Percentiles rank a stretch among this genome's conserved stretches.
These are phyloP conservation scores for Empidonax traillii DNA, from an alignment of 2,113 vertebrate genomes.

Conservation along the genomic window DNA sequence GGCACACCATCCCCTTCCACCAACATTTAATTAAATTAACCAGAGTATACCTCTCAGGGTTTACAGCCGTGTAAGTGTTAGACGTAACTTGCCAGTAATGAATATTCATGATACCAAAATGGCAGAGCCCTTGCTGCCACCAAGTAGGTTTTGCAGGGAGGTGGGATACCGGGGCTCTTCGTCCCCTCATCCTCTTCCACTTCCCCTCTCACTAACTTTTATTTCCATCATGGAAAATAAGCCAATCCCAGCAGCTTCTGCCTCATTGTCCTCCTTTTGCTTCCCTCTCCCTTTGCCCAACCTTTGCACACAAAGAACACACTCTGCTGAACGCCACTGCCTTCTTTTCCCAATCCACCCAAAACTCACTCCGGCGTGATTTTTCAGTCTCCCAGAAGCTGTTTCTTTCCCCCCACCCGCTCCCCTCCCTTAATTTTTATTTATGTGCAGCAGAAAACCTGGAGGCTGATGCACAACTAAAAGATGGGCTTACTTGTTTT, in stretches of 20 bases:
- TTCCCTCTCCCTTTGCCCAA: background rate
- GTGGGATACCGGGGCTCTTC: background rate
- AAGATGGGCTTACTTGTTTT: conserved; percentile 99
- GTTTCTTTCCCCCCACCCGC: conserved; percentile 82
- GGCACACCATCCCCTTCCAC: background rate
- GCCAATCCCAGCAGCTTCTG: background rate
- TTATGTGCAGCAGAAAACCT: conserved; percentile 91
- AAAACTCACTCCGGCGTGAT: background rate
- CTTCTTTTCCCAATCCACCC: background rate
- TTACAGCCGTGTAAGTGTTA: conserved; percentile 5
- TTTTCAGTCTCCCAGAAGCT: conserved; percentile 79
- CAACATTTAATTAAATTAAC: conserved; percentile 37
- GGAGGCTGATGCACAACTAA: conserved; percentile 94
- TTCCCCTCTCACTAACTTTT: background rate
- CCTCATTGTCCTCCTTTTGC: background rate
- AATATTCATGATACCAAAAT: conserved; percentile 25
- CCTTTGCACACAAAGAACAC: background rate
- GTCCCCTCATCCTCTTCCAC: background rate
- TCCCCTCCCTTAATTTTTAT: conserved; percentile 75
- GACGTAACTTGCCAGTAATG: background rate
- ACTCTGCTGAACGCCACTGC: accelerated
- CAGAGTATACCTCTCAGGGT: background rate
- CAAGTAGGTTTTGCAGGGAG: background rate
- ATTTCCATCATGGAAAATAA: background rate
- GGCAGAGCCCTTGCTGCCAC: background rate